These are phyloP conservation scores for Micropterix aruncella DNA, from an alignment of 2,888 invertebrate genomes.

Conservation along the genomic window DNA sequence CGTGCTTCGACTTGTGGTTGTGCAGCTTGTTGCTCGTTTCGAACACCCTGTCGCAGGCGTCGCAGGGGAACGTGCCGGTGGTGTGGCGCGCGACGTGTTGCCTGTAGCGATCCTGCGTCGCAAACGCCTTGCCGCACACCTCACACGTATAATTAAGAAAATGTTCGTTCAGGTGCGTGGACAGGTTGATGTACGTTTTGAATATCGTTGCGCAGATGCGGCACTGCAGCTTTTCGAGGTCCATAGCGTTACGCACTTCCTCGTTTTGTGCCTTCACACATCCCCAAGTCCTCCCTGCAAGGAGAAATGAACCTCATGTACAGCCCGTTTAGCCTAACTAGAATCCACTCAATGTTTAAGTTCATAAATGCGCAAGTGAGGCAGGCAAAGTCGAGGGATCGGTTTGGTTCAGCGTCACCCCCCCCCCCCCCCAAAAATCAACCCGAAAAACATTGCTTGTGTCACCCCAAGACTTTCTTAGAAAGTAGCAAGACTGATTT, in stretches of 20 bases:
- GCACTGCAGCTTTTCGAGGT: no score
- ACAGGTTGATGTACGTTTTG: constrained; percentile 30
- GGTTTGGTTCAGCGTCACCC: no score
- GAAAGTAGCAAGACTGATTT: no score
- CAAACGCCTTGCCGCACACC: constrained; percentile 31
- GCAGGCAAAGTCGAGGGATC: no score
- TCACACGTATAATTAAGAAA: constrained; percentile 33
- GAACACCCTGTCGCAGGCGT: constrained; percentile 25
- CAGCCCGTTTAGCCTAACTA: no score
- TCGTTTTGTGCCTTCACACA: constrained; percentile 27
- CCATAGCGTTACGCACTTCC: constrained; percentile 28
- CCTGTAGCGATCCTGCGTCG: constrained; percentile 28
- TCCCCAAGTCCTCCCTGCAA: no score
- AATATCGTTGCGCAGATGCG: constrained; percentile 22
- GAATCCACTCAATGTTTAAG: no score
- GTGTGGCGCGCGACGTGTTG: constrained; percentile 31
- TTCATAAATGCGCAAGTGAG: no score
- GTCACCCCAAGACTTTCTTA: no score
- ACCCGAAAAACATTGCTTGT: no score
- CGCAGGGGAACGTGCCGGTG: constrained; percentile 27
- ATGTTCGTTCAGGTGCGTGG: constrained; percentile 32
- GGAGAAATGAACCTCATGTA: no score
- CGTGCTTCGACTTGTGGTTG: constrained; percentile 25
- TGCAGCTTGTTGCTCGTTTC: constrained; percentile 27
- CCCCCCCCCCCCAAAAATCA: no score